Evolutionary conservation across 2,888 invertebrate genomes (phyloP).

Genomic region (Drosophila demipolita): DNA sequence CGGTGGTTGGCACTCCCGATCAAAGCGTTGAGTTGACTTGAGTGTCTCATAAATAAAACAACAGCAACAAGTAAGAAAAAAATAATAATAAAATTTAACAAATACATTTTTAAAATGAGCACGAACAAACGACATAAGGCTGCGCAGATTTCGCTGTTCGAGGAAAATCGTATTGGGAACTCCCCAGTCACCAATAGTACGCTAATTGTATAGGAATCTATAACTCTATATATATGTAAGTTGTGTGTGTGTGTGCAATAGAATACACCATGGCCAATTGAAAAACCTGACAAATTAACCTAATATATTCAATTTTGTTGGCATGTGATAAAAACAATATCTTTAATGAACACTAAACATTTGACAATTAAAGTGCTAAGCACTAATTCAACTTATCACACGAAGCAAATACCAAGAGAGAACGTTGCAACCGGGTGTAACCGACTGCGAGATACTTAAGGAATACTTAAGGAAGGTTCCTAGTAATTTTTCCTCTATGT

Average conservation of each 20-base stretch:
- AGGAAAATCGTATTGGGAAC: conserved; percentile 33
- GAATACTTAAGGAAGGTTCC: background rate
- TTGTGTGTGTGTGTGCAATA: conserved; percentile 4
- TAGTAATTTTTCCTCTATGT: background rate
- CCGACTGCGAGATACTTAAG: background rate
- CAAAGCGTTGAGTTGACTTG: conserved; percentile 23
- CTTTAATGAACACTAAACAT: conserved; percentile 56
- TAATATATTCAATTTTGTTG: background rate
- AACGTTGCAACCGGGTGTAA: background rate
- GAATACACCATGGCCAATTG: conserved; percentile 10
- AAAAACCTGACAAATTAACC: conserved; percentile 14
- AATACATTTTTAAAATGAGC: conserved; percentile 9
- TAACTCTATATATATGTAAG: background rate
- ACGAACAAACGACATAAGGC: conserved; percentile 2
- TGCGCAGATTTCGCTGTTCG: conserved; percentile 14
- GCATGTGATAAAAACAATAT: conserved; percentile 18
- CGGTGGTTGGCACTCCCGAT: conserved; percentile 39
- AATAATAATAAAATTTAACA: background rate
- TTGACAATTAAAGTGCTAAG: conserved; percentile 64
- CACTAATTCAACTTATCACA: conserved; percentile 12
- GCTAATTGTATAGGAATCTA: conserved; percentile 13
- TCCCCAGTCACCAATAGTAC: conserved; percentile 36
- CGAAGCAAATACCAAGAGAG: background rate
- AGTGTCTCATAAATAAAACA: conserved; percentile 31
- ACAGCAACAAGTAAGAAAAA: conserved; percentile 4